phyloP scores from a whole-genome alignment of 1,140 invertebrate species.

The Plutomurus gul region DNA sequence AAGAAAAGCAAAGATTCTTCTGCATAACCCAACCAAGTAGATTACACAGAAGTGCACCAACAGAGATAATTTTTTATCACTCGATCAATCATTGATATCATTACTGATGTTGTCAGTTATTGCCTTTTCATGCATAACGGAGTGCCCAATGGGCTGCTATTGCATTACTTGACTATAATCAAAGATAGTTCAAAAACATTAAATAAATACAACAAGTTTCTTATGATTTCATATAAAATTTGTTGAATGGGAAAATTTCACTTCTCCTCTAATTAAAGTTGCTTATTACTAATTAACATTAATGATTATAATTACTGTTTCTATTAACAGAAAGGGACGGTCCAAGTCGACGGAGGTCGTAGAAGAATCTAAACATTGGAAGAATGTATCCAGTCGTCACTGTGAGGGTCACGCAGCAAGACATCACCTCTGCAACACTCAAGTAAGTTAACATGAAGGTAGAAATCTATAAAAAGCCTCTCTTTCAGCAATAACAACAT shows the following conservation, averaged over 20 bases:
- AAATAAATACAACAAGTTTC: background rate
- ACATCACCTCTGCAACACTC: slow-evolving; percentile 51
- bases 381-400: slow-evolving; percentile 49
- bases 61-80: too few relatives aligned
- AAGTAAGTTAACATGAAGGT: slow-evolving; percentile 31
- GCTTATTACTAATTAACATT: too few relatives aligned
- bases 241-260: background rate
- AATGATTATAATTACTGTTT: background rate
- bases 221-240: background rate
- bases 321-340: slow-evolving; percentile 29
- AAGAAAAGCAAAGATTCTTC: too few relatives aligned
- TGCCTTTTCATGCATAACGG: too few relatives aligned
- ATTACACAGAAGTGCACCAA: too few relatives aligned
- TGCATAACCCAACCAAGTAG: too few relatives aligned
- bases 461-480: background rate
- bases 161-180: too few relatives aligned
- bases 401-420: slow-evolving; percentile 51
- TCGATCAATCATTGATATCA: too few relatives aligned
- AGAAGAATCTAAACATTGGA: slow-evolving; percentile 43
- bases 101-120: too few relatives aligned
- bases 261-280: background rate
- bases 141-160: too few relatives aligned
- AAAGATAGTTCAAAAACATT: background rate
- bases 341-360: slow-evolving; percentile 39
- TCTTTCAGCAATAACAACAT: background rate